Percentiles rank a stretch among this genome's conserved stretches.
Conservation (phyloP, 1,140 invertebrate genomes). For the Drosophila murphyi region DNA sequence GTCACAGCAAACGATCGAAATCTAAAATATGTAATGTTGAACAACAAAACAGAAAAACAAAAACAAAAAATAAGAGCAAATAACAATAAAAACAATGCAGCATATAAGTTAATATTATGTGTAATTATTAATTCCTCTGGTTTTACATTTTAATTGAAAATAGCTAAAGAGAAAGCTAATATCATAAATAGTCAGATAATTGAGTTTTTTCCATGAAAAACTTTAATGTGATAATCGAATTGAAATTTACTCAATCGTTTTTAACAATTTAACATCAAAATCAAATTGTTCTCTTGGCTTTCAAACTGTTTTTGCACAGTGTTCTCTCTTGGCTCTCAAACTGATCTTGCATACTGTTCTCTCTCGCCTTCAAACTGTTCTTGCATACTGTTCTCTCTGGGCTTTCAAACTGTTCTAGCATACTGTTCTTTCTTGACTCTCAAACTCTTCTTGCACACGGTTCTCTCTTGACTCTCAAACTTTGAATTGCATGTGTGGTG, state of each 20-base stretch:
- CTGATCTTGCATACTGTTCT: neutral
- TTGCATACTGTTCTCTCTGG: neutral
- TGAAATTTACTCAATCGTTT: too few relatives aligned
- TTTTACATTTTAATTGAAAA: too few relatives aligned
- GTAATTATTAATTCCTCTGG: constrained; percentile 12
- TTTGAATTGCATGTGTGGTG: neutral
- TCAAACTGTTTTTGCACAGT: too few relatives aligned
- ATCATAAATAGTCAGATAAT: too few relatives aligned
- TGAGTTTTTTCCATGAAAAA: too few relatives aligned
- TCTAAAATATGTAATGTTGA: constrained; percentile 65
- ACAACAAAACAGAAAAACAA: constrained; percentile 44
- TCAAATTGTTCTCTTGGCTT: neutral
- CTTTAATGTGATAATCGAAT: too few relatives aligned
- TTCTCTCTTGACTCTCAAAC: neutral
- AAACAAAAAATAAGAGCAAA: constrained; percentile 44
- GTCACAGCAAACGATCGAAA: constrained; percentile 61
- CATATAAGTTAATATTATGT: constrained; percentile 63
- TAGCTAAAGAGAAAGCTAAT: too few relatives aligned
- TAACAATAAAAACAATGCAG: constrained; percentile 51
- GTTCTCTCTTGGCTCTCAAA: neutral
- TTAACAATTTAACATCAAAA: too few relatives aligned
- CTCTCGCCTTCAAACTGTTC: neutral
- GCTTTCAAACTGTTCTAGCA: too few relatives aligned
- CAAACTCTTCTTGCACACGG: too few relatives aligned
- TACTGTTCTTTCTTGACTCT: neutral